A percentile compares a stretch with the other conserved stretches of the same genome.
phyloP scores from a whole-genome alignment of 2,797 vertebrate species.

The Eutrigla gurnardus region DNA sequence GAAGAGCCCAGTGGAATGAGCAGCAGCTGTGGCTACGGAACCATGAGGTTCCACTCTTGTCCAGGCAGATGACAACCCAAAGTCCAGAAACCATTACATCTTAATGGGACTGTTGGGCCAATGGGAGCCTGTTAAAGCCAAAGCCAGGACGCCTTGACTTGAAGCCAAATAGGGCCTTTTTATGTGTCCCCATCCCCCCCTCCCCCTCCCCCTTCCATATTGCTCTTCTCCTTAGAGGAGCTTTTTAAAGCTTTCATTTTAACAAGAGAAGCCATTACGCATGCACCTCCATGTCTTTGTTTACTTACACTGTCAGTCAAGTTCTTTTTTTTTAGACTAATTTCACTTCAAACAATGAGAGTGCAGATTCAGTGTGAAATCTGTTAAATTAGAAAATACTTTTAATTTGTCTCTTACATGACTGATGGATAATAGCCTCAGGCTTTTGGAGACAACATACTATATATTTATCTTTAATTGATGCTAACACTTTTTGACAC shows the following conservation, averaged over 20 bases:
- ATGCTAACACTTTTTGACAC: not conserved
- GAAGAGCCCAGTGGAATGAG: slow-evolving; percentile 90
- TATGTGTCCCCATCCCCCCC: slow-evolving; percentile 45
- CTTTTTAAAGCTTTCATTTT: slow-evolving; percentile 78
- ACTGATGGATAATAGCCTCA: slow-evolving; percentile 6
- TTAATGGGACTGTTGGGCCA: slow-evolving; percentile 62
- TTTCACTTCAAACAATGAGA: slow-evolving; percentile 20
- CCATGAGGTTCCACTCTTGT: slow-evolving; percentile 48
- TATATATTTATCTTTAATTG: slow-evolving; percentile 9
- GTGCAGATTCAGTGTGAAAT: slow-evolving; percentile 28
- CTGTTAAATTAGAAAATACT: slow-evolving; percentile 23
- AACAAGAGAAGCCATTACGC: slow-evolving; percentile 73
- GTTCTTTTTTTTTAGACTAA: slow-evolving; percentile 29
- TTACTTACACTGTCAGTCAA: slow-evolving; percentile 59
- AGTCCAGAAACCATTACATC: slow-evolving; percentile 55
- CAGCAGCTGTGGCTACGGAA: slow-evolving; percentile 59
- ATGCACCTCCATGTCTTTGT: slow-evolving; percentile 64
- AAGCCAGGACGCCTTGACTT: slow-evolving; percentile 80
- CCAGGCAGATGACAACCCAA: slow-evolving; percentile 53
- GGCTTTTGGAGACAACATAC: slow-evolving; percentile 14
- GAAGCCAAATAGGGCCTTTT: slow-evolving; percentile 81
- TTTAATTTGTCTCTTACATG: slow-evolving; percentile 1
- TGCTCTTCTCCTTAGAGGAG: slow-evolving; percentile 59
- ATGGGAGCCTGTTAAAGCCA: slow-evolving; percentile 68
- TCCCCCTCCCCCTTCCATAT: not conserved